Base-by-base conservation (phyloP, 2,888 invertebrate species). In the Athetis lepigone region DNA sequence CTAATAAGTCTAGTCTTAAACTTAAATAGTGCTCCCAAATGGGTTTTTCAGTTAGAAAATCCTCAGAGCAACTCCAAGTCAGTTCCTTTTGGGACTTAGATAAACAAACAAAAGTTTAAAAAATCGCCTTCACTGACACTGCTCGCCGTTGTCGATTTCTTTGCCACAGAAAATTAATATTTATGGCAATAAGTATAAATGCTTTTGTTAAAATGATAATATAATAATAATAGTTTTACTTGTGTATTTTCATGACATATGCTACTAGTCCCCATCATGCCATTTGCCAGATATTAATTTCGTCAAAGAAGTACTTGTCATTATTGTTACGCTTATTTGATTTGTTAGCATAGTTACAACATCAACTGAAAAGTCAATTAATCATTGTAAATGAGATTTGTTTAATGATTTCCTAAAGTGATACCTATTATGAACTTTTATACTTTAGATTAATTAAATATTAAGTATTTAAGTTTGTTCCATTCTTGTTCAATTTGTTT, bases 321-420 rank as follows among this genome's bases (percentile, higher is more conserved):
- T 58, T 33, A 45, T 56, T 29, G 27, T 16, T 49, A 72, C 16
- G 43, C 52, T 63, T 77, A 54, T 45, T 56, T 69, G 55, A 19
- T 43, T 69, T 55, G 19, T 46, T 64, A 61, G 27, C 42, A 33
- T 77, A 62, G 43, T 45, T 46, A 58, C 65, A 69, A 47, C 43
- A 5, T 39, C 40, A 47, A 62, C 70, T 70, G 80, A 77, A 79
- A 72, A 65, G 80, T 80, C 67, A 78, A 77, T 77, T 80, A 73
- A 43, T 61, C 23, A 69, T 62, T 72, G n/a, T 51, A 60, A 69
- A 69, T 64, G 55, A 71, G 27, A 46, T 65, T 70, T 4, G 8
- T 56, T 57, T 63, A 46, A 43, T 23, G 9, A 0, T 52, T 49
- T 47, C 42, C 40, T 45, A 50, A 37, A 23, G 6, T 6, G 0